phyloP scores from a whole-genome alignment of 2,797 vertebrate genomes.

The Tokudaia tokunoshimensis region DNA sequence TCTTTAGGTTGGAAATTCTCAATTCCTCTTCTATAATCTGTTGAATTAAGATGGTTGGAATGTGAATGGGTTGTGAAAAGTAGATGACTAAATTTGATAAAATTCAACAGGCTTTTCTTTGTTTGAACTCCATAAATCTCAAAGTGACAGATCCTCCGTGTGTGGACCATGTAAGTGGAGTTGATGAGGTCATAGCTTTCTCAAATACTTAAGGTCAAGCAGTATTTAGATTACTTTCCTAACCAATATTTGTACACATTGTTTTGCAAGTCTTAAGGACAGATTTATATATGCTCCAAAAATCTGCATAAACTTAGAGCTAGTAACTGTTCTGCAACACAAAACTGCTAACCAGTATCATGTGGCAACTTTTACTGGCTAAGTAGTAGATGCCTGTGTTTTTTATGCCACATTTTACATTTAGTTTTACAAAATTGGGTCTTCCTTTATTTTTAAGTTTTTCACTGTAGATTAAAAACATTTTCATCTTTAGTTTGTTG shows the following conservation, averaged over 20 bases:
- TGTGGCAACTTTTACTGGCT: not conserved
- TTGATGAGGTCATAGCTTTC: not conserved
- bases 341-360: not conserved
- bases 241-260: not conserved
- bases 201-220: not conserved
- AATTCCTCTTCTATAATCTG: not conserved
- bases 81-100: not conserved
- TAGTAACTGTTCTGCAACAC: not conserved
- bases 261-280: not conserved
- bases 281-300: not conserved
- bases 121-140: not conserved
- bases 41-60: not conserved
- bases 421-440: not conserved
- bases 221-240: not conserved
- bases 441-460: not conserved
- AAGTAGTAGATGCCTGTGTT: not conserved
- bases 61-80: not conserved
- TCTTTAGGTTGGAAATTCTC: not conserved
- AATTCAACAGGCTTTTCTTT: not conserved
- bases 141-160: not conserved
- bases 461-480: not conserved
- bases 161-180: no score
- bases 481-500: slow-evolving; percentile 3
- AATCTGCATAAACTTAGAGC: not conserved
- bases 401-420: not conserved